Evolutionary conservation across 2,797 vertebrate species (phyloP), one percentile per base, ranked within the genome.

Genomic region (Esox masquinongy): DNA sequence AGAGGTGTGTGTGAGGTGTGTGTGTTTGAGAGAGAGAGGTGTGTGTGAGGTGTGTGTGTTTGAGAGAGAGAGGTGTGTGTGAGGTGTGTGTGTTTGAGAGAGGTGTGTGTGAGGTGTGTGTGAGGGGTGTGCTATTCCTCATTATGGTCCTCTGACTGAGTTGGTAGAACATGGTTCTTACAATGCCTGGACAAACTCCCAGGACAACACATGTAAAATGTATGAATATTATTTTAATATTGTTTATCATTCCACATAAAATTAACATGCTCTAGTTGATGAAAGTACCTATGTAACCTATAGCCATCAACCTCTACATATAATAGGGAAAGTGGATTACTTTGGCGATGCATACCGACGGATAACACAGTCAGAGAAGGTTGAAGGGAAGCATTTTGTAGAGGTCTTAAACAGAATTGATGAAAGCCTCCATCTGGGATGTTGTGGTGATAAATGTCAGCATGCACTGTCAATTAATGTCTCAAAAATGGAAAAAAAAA

Each of bases 41-140:
- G 5, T 43, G 5, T 43, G 39, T 43, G 39, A 31, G 29, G 6
- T 49, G 53, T 17, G 64, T 66, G 39, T 73, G 66, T 49, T 31
- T 31, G 29, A 31, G 29, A 31, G 29, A 31, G 29, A 31, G 39
- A 43, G 39, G 39, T 64, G 7, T 75, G 72, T 76, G 64, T 79
- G 61, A 2, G 39, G 5, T 53, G 24, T 74, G 56, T n/a, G 61
- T 64, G 63, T 24, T 51, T 74, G 22, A 63, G 47, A 53, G 19
- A 53, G 39, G 39, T 43, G 5, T 43, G 5, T 43, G 39, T 43
- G 39, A 1, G 1, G n/a, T n/a, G n/a, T n/a, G n/a, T n/a, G n/a
- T n/a, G n/a, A n/a, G n/a, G n/a, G n/a, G n/a, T n/a, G n/a, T n/a
- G n/a, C n/a, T n/a, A n/a, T n/a, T n/a, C n/a, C n/a, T n/a, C n/a